Conservation (phyloP, 2,797 vertebrate species). For the Leucoraja ocellata region DNA sequence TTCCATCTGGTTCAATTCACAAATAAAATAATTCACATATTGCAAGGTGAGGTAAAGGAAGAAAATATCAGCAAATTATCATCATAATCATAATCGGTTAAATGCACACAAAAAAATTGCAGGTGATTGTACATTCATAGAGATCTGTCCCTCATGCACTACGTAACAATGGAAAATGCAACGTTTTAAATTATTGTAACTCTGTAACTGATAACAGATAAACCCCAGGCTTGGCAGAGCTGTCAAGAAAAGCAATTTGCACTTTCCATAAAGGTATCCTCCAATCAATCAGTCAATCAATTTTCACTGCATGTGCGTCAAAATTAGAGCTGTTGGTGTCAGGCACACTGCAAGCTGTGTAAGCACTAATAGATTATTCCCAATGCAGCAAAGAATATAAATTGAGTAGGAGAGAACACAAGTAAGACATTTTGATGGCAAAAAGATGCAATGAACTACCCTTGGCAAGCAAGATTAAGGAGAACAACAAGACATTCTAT, state of each 20-base stretch:
- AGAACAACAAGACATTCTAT: too few relatives aligned
- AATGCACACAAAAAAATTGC: not conserved
- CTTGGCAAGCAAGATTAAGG: too few relatives aligned
- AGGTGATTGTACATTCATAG: not conserved
- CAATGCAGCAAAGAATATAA: not conserved
- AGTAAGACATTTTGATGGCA: too few relatives aligned
- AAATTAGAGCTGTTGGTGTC: not conserved
- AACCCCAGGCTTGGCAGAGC: not conserved
- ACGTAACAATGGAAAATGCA: not conserved
- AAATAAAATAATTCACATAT: not conserved
- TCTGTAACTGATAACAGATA: not conserved
- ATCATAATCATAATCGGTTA: not conserved
- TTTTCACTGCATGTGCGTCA: not conserved
- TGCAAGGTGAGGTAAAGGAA: not conserved
- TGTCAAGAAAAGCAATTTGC: not conserved
- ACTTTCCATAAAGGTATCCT: not conserved
- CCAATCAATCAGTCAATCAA: not conserved
- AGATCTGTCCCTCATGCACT: not conserved
- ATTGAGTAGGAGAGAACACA: too few relatives aligned
- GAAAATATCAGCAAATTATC: not conserved
- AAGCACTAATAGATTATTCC: not conserved
- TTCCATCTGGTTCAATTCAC: not conserved
- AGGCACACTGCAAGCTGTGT: not conserved
- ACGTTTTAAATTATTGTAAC: not conserved
- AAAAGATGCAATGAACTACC: too few relatives aligned